Base-by-base conservation (phyloP, 2,797 vertebrate species). In the Falco peregrinus region DNA sequence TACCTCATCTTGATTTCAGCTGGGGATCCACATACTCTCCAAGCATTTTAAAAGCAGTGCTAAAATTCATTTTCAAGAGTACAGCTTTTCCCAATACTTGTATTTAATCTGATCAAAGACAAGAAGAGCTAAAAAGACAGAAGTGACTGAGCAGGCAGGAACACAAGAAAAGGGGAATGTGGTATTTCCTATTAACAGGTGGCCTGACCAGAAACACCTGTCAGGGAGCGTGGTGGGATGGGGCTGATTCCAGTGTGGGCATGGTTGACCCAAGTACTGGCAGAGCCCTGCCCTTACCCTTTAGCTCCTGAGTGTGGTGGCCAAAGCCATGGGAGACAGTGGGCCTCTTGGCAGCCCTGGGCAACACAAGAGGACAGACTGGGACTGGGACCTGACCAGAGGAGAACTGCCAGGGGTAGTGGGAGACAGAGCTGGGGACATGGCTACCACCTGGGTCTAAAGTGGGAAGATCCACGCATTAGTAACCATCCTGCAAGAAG, bases 341-440 rank as follows among this genome's bases (percentile, higher is more conserved):
- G 29, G 31, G 26, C 7, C 24, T 8, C 45, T 74, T 2, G 2
- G 13, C 28, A 60, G 29, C 13, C 13, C n/a, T 35, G 31, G 9
- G 10, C 5, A 26, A 6, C 4, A 1, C 17, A 31, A 41, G 7
- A 8, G 2, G 4, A 43, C 15, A 53, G 20, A 29, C 4, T 0
- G 0, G 11, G 56, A 2, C 13, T 26, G 25, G 19, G 9, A 8
- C 3, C 48, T 56, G 25, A 6, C 4, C 6, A 9, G 9, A 5
- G 13, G 16, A 21, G 4, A 39, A 24, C 8, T 3, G 4, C 4
- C 10, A 68, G 29, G 20, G 19, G 5, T 5, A 5, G 16, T 2
- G 4, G 24, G 11, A 64, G 10, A 22, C 3, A 3, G 7, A 67
- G 8, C 16, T 63, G 10, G 6, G 12, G 31, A 39, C 39, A 31